Evolutionary conservation across 2,113 vertebrate species (phyloP).

Genomic region (Podilymbus podiceps): DNA sequence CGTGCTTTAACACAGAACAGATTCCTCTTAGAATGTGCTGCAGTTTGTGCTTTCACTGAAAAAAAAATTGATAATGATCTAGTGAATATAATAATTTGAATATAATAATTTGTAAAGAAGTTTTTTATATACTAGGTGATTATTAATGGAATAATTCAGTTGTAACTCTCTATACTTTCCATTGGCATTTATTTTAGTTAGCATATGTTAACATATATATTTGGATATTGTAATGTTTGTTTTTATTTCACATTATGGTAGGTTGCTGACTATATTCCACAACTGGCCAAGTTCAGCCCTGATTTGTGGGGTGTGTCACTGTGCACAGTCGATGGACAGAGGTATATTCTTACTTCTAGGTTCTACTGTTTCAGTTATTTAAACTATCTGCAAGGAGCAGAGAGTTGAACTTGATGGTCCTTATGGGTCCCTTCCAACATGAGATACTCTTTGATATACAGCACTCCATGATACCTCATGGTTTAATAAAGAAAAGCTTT

Average conservation of each 20-base stretch:
- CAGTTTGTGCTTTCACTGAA: background rate
- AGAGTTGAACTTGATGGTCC: background rate
- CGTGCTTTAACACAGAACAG: background rate
- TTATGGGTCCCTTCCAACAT: background rate
- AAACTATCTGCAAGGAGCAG: background rate
- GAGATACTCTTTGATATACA: background rate
- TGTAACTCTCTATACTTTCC: background rate
- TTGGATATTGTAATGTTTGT: background rate
- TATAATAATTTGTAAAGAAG: background rate
- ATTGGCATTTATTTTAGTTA: background rate
- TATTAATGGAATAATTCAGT: background rate
- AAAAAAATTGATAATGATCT: background rate
- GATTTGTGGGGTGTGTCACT: slow-evolving; percentile 95
- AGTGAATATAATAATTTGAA: background rate
- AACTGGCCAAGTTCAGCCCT: slow-evolving; percentile 96
- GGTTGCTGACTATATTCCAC: slow-evolving; percentile 99
- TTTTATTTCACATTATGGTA: slow-evolving; percentile 39
- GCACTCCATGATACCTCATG: background rate
- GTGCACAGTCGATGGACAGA: slow-evolving; percentile 97
- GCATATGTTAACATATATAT: rapidly evolving
- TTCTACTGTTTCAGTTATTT: background rate
- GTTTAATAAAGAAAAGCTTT: background rate
- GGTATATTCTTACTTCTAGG: slow-evolving; percentile 70
- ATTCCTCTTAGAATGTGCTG: background rate
- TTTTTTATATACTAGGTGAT: background rate